A percentile compares a stretch with the other conserved stretches of the same genome.
These are phyloP conservation scores for Pterocles burchelli DNA, from an alignment of 2,113 vertebrate genomes.

Conservation along the genomic window DNA sequence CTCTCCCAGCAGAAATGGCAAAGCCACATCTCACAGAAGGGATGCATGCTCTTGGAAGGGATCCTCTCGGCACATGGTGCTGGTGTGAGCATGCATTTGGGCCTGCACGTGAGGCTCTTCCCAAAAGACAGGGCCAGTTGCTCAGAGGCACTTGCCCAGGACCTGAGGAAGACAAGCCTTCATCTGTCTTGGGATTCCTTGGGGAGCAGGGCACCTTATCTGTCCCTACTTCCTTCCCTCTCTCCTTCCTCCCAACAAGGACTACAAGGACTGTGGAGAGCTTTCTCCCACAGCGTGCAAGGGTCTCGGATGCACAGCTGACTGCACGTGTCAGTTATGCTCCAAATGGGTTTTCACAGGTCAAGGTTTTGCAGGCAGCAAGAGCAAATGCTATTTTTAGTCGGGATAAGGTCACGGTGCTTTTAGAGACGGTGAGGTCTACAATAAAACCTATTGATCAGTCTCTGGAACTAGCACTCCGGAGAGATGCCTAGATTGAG, in stretches of 20 bases:
- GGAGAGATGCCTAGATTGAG: slow-evolving; percentile 80
- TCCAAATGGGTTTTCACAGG: slow-evolving; percentile 86
- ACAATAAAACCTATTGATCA: slow-evolving; percentile 89
- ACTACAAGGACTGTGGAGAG: background rate
- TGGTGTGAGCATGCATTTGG: accelerated
- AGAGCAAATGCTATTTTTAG: slow-evolving; percentile 86
- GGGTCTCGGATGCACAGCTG: slow-evolving; percentile 78
- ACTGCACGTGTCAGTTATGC: slow-evolving; percentile 82
- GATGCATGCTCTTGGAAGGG: background rate
- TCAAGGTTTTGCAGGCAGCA: slow-evolving; percentile 82
- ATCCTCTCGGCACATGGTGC: background rate
- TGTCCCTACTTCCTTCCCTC: background rate
- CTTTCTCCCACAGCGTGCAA: background rate
- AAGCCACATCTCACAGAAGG: background rate
- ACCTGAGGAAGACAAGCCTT: background rate
- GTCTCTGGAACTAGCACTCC: slow-evolving; percentile 79
- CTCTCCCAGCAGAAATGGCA: background rate
- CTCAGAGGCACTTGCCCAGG: background rate
- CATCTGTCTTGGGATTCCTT: background rate
- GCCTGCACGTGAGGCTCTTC: background rate
- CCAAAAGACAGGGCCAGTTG: background rate
- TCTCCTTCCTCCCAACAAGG: background rate
- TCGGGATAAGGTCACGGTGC: slow-evolving; percentile 80
- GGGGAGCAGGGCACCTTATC: background rate
- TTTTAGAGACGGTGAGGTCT: slow-evolving; percentile 85